phyloP scores from a whole-genome alignment of 2,113 vertebrate genomes.

The Periophthalmus modestus region DNA sequence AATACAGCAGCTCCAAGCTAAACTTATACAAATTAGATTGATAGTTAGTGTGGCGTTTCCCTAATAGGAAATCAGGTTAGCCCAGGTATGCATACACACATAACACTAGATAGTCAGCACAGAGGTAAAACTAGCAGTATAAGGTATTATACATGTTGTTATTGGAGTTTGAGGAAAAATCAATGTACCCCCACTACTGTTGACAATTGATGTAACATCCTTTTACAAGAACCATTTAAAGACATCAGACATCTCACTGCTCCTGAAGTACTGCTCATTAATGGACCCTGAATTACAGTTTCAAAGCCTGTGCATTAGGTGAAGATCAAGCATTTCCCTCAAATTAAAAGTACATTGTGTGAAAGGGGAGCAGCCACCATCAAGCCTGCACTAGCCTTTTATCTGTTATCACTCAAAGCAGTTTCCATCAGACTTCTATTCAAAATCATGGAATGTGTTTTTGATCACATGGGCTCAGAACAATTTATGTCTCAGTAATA shows the following conservation, averaged over 20 bases:
- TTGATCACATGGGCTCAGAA: slow-evolving; percentile 3
- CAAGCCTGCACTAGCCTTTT: neutral
- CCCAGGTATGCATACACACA: too few species aligned
- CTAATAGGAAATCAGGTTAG: neutral
- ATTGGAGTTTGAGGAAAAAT: neutral
- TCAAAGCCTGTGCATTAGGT: neutral
- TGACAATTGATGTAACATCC: neutral
- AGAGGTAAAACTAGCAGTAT: neutral
- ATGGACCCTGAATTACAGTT: neutral
- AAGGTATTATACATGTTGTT: neutral
- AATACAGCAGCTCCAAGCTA: neutral
- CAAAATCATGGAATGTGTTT: neutral
- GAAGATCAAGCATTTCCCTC: neutral
- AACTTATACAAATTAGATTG: too few species aligned
- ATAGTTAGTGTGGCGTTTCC: neutral
- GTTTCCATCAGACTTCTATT: neutral
- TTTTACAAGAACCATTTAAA: neutral
- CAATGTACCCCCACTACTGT: neutral
- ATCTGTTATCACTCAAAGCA: neutral
- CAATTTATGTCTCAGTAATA: neutral
- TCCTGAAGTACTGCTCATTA: neutral
- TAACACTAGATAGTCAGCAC: too few species aligned
- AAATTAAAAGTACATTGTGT: slow-evolving; percentile 2
- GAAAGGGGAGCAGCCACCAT: neutral
- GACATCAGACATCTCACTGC: neutral